phyloP scores from a whole-genome alignment of 1,140 invertebrate genomes.

The Cecropterus lyciades region DNA sequence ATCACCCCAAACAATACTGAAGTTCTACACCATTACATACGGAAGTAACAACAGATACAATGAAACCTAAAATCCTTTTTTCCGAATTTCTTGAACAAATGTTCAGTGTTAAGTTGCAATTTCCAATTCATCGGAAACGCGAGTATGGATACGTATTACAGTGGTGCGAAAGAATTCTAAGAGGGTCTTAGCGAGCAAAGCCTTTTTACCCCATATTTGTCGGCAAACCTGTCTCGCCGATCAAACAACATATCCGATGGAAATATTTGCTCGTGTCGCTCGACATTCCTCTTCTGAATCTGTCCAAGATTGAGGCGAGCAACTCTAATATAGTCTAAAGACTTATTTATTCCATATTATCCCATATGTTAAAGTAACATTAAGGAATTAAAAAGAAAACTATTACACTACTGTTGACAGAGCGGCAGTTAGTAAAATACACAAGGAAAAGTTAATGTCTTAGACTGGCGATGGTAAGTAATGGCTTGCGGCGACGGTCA shows the following conservation, averaged over 20 bases:
- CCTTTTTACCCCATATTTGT: conserved; percentile 69
- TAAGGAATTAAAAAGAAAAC: too few species aligned
- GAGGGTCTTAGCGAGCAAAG: conserved; percentile 49
- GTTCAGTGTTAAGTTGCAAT: conserved; percentile 15
- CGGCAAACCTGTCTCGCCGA: conserved; percentile 75
- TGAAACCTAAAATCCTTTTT: background rate
- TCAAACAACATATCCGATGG: conserved; percentile 79
- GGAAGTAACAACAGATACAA: too few species aligned
- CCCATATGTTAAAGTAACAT: too few species aligned
- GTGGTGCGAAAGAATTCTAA: conserved; percentile 37
- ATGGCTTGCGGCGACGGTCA: too few species aligned
- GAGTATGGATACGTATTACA: conserved; percentile 32
- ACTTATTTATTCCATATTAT: too few species aligned
- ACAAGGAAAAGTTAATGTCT: too few species aligned
- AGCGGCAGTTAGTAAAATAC: too few species aligned
- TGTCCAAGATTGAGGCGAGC: conserved; percentile 38
- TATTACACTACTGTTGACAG: too few species aligned
- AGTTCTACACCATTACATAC: too few species aligned
- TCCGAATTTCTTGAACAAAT: background rate
- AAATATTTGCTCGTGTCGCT: conserved; percentile 73
- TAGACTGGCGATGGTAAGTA: too few species aligned
- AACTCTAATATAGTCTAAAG: conserved; percentile 4
- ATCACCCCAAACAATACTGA: too few species aligned
- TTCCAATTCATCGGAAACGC: conserved; percentile 21
- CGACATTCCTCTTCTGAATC: conserved; percentile 55